Base-by-base conservation (phyloP, 2,113 vertebrate species). In the Daboia siamensis region DNA sequence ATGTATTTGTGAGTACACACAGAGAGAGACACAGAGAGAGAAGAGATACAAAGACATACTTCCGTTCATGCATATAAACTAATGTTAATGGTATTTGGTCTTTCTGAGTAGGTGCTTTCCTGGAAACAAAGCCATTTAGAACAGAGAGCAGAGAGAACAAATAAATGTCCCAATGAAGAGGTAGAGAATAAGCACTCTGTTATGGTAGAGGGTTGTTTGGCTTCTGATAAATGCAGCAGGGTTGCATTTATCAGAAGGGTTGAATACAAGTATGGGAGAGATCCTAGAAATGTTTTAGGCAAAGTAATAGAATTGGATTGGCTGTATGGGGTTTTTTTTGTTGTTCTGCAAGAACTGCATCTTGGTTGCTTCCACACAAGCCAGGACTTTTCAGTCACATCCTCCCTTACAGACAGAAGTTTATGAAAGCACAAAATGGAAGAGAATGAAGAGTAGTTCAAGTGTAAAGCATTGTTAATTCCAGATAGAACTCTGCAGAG, bases 341-440 rank as follows among this genome's bases (percentile, higher is more conserved):
- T 24, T 24, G 4, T 9, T 10, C 87, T 24, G 12, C 24, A 46
- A 80, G 24, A 56, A 64, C 84, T 86, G 29, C 69, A 6, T 90
- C 88, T 92, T 88, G 13, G 88, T 57, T 33, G 57, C 88, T 24
- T 74, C 69, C 91, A 92, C 86, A 85, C 91, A 89, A 59, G 87
- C 64, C 89, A 85, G 74, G 61, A 90, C 89, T 90, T 90, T 85
- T 93, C 85, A 93, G 59, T 90, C 92, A 90, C 56, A 90, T 87
- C 84, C 39, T 90, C n/a, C 84, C n/a, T 61, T 74, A 69, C 59
- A 44, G 46, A 88, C 44, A 85, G 87, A 85, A 7, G 51, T 15
- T 24, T 55, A 86, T 87, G 44, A 44, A 84, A 93, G 33, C 26
- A 55, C 46, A 54, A 24, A 23, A 61, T 4, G n/a, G 44, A 48